phyloP scores from a whole-genome alignment of 2,888 invertebrate species.

The Parnassius smintheus region DNA sequence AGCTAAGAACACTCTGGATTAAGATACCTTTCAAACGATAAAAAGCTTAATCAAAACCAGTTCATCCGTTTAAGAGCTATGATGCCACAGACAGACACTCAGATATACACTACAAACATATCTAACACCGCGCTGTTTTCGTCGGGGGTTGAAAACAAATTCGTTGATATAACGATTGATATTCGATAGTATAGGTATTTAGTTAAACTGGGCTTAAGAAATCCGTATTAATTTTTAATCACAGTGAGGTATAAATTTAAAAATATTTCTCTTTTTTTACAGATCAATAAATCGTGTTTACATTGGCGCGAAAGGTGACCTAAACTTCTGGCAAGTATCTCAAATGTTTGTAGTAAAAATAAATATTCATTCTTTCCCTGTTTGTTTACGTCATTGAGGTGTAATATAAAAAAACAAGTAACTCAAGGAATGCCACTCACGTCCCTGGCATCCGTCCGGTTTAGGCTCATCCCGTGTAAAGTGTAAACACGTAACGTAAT shows the following conservation, averaged over 20 bases:
- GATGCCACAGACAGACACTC: too few relatives aligned
- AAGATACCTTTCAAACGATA: too few relatives aligned
- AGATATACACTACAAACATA: too few relatives aligned
- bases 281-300: conserved; percentile 40
- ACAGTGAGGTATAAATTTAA: background rate
- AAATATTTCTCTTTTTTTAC: conserved; percentile 37
- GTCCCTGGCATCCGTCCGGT: conserved; percentile 47
- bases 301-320: conserved; percentile 43
- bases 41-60: too few relatives aligned
- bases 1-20: too few relatives aligned
- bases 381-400: conserved; percentile 17
- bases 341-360: conserved; percentile 23
- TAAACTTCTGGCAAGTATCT: conserved; percentile 47
- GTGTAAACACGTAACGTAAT: conserved; percentile 11
- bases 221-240: too few relatives aligned
- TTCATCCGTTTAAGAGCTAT: too few relatives aligned
- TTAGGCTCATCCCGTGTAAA: conserved; percentile 18
- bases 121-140: too few relatives aligned
- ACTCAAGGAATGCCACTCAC: conserved; percentile 43
- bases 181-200: too few relatives aligned
- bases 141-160: too few relatives aligned
- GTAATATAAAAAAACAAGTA: conserved; percentile 23
- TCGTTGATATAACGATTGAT: too few relatives aligned
- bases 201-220: too few relatives aligned
- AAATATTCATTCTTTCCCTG: conserved; percentile 27